Percentiles rank a stretch among this genome's conserved stretches.
Conservation (phyloP, 2,797 vertebrate genomes). For the Ctenopoma kingsleyae region DNA sequence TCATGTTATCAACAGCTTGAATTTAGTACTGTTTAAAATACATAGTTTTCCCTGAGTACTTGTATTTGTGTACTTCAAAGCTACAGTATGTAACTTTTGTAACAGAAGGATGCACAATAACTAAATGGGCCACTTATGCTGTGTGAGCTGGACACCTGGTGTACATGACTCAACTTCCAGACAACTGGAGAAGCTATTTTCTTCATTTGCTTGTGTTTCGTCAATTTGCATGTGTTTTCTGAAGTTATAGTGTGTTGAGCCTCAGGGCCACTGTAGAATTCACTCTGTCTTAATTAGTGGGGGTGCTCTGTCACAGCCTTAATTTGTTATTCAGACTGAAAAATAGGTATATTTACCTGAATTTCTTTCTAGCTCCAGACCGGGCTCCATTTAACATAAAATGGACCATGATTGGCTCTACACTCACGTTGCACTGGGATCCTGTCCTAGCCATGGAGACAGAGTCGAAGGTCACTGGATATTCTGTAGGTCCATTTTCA, state of each 20-base stretch:
- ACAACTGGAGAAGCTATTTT: background rate
- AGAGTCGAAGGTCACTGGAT: conserved; percentile 94
- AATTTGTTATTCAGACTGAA: conserved; percentile 13
- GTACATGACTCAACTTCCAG: too few relatives aligned
- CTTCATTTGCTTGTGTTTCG: background rate
- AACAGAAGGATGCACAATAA: too few relatives aligned
- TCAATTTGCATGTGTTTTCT: conserved; percentile 9
- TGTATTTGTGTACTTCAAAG: too few relatives aligned
- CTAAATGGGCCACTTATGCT: too few relatives aligned
- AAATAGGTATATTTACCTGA: background rate
- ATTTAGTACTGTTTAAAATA: too few relatives aligned
- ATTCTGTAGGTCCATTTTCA: conserved; percentile 85
- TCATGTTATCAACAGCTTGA: too few relatives aligned
- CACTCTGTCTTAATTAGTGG: conserved; percentile 22
- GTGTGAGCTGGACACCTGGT: background rate
- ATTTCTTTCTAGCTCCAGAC: conserved; percentile 87
- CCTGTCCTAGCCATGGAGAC: conserved; percentile 92
- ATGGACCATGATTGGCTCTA: conserved; percentile 94
- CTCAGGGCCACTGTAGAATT: background rate
- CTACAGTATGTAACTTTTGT: too few relatives aligned
- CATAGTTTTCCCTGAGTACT: too few relatives aligned
- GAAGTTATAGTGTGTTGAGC: background rate
- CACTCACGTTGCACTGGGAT: conserved; percentile 92
- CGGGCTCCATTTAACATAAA: conserved; percentile 91
- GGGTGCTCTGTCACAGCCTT: background rate